Percentiles rank a stretch among this genome's conserved stretches.
phyloP scores from a whole-genome alignment of 2,888 invertebrate species.

The Papilio gigon region DNA sequence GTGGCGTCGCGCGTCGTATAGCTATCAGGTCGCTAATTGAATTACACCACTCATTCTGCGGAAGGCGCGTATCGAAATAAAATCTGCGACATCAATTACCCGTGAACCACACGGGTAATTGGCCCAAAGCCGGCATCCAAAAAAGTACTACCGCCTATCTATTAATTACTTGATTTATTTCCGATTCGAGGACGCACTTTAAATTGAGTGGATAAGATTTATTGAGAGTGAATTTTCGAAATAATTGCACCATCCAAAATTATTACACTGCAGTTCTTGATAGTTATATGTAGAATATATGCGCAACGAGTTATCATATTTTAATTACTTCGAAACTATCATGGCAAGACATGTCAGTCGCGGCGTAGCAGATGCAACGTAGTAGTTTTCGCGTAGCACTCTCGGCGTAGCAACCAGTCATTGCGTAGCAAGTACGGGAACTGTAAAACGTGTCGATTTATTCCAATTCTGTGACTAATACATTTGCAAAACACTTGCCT shows the following conservation, averaged over 20 bases:
- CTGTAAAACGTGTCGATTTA: too few species aligned
- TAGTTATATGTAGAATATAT: neutral
- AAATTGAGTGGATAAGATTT: constrained; percentile 30
- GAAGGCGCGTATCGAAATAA: constrained; percentile 46
- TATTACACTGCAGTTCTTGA: neutral
- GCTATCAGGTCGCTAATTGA: constrained; percentile 24
- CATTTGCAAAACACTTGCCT: too few species aligned
- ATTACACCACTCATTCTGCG: constrained; percentile 41
- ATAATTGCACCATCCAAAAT: neutral
- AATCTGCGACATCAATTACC: constrained; percentile 50
- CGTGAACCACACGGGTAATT: constrained; percentile 50
- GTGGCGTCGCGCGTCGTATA: neutral
- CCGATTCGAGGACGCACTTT: constrained; percentile 8
- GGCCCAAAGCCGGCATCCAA: constrained; percentile 38
- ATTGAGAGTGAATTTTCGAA: neutral
- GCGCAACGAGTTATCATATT: too few species aligned
- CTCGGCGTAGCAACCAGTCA: neutral
- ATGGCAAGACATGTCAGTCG: too few species aligned
- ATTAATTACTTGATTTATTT: constrained; percentile 38
- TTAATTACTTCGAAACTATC: too few species aligned
- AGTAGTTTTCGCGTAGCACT: neutral
- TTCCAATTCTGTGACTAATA: too few species aligned
- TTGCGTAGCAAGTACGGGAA: neutral
- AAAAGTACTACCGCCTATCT: constrained; percentile 17
- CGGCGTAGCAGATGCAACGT: neutral